These are phyloP conservation scores for Ctenochaetus hawaiiensis DNA, from an alignment of 2,797 vertebrate species.

Conservation along the genomic window DNA sequence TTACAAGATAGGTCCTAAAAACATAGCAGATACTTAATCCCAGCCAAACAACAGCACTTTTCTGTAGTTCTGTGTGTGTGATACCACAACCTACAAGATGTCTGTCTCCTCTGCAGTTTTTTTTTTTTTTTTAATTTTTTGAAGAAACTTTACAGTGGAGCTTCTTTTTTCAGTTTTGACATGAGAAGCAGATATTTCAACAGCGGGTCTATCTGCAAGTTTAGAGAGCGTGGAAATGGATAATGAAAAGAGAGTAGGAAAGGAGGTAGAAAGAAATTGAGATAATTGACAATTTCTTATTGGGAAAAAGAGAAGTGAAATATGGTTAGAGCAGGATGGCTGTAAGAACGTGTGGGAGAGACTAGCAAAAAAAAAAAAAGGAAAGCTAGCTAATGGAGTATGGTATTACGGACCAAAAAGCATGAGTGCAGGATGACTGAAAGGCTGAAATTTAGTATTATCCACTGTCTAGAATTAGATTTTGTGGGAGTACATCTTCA, in stretches of 20 bases:
- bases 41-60: not conserved
- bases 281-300: slow-evolving; percentile 49
- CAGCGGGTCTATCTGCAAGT: slow-evolving; percentile 21
- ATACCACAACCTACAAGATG: slow-evolving; percentile 15
- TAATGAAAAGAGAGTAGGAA: slow-evolving; percentile 16
- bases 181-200: slow-evolving; percentile 21
- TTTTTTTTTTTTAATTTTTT: not conserved
- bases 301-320: slow-evolving; percentile 21
- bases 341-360: slow-evolving; percentile 44
- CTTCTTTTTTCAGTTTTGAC: no score
- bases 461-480: slow-evolving; percentile 61
- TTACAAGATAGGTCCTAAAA: slow-evolving; percentile 21
- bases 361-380: slow-evolving; percentile 8
- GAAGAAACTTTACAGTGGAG: not conserved
- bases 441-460: slow-evolving; percentile 57
- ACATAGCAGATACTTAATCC: not conserved
- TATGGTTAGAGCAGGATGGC: slow-evolving; percentile 9
- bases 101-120: slow-evolving; percentile 11
- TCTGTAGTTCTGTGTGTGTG: slow-evolving; percentile 12
- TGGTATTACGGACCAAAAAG: slow-evolving; percentile 34
- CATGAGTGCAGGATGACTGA: slow-evolving; percentile 36
- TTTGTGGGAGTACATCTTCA: slow-evolving; percentile 55
- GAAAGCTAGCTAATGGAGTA: slow-evolving; percentile 35
- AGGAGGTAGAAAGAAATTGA: slow-evolving; percentile 23
- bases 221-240: slow-evolving; percentile 15